Conservation (phyloP, 2,797 vertebrate genomes). For the Melanotaenia trifasciata region DNA sequence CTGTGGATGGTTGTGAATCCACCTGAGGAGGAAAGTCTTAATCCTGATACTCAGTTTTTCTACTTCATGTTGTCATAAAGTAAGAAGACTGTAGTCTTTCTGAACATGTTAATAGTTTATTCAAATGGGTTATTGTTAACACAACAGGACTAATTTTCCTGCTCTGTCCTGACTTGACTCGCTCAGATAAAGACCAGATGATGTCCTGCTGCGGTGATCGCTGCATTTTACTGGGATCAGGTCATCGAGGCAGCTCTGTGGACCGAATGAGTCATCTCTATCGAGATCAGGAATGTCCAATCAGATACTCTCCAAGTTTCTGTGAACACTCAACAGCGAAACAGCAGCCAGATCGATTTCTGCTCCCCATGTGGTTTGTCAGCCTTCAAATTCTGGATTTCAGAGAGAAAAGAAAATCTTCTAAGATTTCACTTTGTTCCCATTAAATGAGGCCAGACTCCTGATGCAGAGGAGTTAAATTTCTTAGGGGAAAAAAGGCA, state of each 20-base stretch:
- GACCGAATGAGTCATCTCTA: not conserved
- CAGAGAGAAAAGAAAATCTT: slow-evolving; percentile 13
- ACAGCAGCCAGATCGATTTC: slow-evolving; percentile 11
- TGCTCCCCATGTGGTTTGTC: slow-evolving; percentile 21
- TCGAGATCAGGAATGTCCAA: slow-evolving; percentile 14
- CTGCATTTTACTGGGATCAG: not conserved
- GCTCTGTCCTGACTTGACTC: not conserved
- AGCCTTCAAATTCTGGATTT: slow-evolving; percentile 2
- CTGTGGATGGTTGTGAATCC: too few species aligned
- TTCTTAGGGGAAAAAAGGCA: slow-evolving; percentile 16
- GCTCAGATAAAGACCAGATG: slow-evolving; percentile 27
- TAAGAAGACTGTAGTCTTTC: too few species aligned
- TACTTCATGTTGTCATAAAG: too few species aligned
- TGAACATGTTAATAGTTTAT: too few species aligned
- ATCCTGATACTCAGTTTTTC: too few species aligned
- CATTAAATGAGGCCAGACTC: slow-evolving; percentile 19
- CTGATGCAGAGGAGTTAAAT: not conserved
- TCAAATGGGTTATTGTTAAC: too few species aligned
- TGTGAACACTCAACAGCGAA: not conserved
- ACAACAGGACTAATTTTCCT: too few species aligned
- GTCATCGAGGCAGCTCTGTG: not conserved
- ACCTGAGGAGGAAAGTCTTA: too few species aligned
- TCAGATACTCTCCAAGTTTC: slow-evolving; percentile 13
- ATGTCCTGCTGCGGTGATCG: slow-evolving; percentile 7
- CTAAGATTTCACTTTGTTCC: slow-evolving; percentile 17